phyloP scores from a whole-genome alignment of 2,888 invertebrate species.

The Mycogona germanica region DNA sequence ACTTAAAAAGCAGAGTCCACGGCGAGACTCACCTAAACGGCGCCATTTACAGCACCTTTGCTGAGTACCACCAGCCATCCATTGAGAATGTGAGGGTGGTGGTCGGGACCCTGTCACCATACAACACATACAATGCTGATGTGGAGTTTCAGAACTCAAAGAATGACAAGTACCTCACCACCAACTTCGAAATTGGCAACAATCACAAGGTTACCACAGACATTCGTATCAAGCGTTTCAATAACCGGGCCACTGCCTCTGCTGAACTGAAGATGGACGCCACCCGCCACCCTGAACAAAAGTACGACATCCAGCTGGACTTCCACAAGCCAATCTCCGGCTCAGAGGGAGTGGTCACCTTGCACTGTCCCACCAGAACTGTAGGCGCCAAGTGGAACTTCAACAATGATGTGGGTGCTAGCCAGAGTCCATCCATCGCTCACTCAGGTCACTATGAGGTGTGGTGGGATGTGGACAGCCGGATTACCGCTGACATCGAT shows the following conservation, averaged over 20 bases:
- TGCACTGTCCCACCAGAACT: background rate
- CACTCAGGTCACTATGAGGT: slow-evolving; percentile 16
- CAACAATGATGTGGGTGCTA: background rate
- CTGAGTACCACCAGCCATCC: slow-evolving; percentile 13
- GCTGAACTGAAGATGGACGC: background rate
- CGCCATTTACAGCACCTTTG: slow-evolving; percentile 8
- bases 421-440: background rate
- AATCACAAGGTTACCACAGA: background rate
- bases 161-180: slow-evolving; percentile 3
- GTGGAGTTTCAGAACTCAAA: background rate
- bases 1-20: background rate
- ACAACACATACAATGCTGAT: background rate
- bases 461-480: slow-evolving; percentile 23
- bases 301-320: slow-evolving; percentile 1
- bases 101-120: slow-evolving; percentile 3
- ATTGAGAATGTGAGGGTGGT: slow-evolving; percentile 8
- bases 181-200: slow-evolving; percentile 2
- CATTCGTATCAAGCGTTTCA: background rate
- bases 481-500: slow-evolving; percentile 19
- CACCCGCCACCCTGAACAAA: background rate
- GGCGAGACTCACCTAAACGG: slow-evolving; percentile 11
- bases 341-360: background rate
- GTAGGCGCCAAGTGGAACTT: slow-evolving; percentile 10
- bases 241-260: background rate
- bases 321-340: slow-evolving; percentile 5